Conservation (phyloP, 2,888 invertebrate genomes). For the Branchipolynoe longqiensis region DNA sequence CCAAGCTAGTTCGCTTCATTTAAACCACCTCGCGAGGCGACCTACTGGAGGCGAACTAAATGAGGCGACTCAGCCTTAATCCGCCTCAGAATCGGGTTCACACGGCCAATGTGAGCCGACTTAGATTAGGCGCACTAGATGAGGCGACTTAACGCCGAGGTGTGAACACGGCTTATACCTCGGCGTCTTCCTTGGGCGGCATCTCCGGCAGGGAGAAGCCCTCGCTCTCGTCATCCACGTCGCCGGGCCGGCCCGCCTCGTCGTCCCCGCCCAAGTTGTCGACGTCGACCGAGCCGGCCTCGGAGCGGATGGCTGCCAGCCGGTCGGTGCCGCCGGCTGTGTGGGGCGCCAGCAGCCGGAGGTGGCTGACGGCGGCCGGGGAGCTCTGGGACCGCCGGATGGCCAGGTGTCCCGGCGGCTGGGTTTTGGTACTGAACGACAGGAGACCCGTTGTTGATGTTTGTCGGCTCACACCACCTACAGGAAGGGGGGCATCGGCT, state of each 20-base stretch:
- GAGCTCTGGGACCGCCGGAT: background rate
- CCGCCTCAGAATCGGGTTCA: too few relatives aligned
- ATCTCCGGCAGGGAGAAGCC: slow-evolving; percentile 1
- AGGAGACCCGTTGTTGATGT: slow-evolving; percentile 34
- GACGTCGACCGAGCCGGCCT: background rate
- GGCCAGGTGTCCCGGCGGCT: background rate
- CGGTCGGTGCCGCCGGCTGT: background rate
- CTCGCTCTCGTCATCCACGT: slow-evolving; percentile 3
- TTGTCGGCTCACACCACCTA: slow-evolving; percentile 31
- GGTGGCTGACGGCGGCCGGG: slow-evolving; percentile 21
- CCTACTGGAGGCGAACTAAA: too few relatives aligned
- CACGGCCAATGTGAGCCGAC: too few relatives aligned
- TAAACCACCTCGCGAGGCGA: too few relatives aligned
- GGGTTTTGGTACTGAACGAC: background rate
- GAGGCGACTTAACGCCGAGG: too few relatives aligned
- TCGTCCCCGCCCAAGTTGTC: too few relatives aligned
- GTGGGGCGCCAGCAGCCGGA: background rate
- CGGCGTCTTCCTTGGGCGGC: slow-evolving; percentile 10
- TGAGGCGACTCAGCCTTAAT: too few relatives aligned
- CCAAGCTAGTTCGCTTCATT: too few relatives aligned
- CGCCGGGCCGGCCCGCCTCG: background rate
- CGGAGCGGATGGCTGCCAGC: slow-evolving; percentile 5
- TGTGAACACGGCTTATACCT: slow-evolving; percentile 26
- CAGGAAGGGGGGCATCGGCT: too few relatives aligned
- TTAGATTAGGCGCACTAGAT: too few relatives aligned